A percentile compares a stretch with the other conserved stretches of the same genome.
These are phyloP conservation scores for Lathamus discolor DNA, from an alignment of 2,113 vertebrate species.

Conservation along the genomic window DNA sequence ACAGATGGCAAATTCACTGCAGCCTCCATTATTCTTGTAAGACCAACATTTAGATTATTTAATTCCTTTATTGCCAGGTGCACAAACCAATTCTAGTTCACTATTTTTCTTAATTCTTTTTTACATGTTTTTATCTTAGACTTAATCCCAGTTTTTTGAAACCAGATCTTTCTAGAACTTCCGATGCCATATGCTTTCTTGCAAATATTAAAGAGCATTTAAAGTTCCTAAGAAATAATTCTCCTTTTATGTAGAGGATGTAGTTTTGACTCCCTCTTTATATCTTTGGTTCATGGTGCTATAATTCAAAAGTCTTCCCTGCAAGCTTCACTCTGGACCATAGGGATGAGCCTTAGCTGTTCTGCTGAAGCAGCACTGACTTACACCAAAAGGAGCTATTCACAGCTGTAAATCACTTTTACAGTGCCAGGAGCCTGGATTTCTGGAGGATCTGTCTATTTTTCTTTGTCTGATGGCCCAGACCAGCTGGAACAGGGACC, in stretches of 20 bases:
- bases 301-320: not conserved
- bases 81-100: not conserved
- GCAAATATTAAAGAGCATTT: not conserved
- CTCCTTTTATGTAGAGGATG: not conserved
- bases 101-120: not conserved
- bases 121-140: not conserved
- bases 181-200: not conserved
- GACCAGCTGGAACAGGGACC: not conserved
- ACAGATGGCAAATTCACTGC: slow-evolving; percentile 80
- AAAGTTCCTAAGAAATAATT: not conserved
- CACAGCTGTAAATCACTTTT: not conserved
- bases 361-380: not conserved
- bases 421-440: not conserved
- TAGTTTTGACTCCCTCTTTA: not conserved
- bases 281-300: not conserved
- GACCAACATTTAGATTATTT: not conserved
- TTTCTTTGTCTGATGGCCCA: not conserved
- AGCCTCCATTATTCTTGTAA: slow-evolving; percentile 87
- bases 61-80: not conserved
- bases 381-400: not conserved
- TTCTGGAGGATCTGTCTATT: not conserved
- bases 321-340: not conserved
- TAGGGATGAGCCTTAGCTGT: not conserved
- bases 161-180: not conserved
- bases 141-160: not conserved